A percentile compares a stretch with the other conserved stretches of the same genome.
Evolutionary conservation across 2,888 invertebrate species (phyloP).

Genomic region (Mechanitis messenoides): DNA sequence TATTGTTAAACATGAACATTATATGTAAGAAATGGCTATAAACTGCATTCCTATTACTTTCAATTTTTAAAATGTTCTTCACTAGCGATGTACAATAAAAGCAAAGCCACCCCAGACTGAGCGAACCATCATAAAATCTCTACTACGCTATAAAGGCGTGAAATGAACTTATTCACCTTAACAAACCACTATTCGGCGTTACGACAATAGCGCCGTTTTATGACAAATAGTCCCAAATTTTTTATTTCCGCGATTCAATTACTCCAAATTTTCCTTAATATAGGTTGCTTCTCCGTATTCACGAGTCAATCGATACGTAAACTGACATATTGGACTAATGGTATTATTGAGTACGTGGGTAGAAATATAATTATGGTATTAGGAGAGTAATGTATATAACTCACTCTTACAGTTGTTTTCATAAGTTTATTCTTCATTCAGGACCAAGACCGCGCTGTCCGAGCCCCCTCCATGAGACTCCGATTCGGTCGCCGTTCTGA

Average conservation of each 20-base stretch:
- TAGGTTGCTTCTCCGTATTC: neutral
- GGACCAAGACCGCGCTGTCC: constrained; percentile 80
- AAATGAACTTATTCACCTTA: constrained; percentile 61
- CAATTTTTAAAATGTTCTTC: neutral
- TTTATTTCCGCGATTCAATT: constrained; percentile 25
- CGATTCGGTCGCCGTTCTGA: constrained; percentile 86
- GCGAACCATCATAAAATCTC: constrained; percentile 45
- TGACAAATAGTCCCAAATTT: constrained; percentile 35
- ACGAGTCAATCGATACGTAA: no score
- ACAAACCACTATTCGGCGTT: constrained; percentile 64
- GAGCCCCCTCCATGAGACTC: constrained; percentile 85
- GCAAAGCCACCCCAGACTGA: constrained; percentile 8
- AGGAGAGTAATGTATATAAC: constrained; percentile 12
- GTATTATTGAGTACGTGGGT: constrained; percentile 23
- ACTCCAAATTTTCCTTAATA: constrained; percentile 5
- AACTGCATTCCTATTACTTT: constrained; percentile 5
- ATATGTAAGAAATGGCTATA: neutral
- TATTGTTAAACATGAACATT: no score
- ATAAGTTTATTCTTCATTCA: constrained; percentile 32
- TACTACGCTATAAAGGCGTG: constrained; percentile 56
- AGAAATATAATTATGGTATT: constrained; percentile 20
- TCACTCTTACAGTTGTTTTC: constrained; percentile 26
- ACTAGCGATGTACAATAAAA: neutral
- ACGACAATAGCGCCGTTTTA: constrained; percentile 53
- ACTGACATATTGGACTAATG: constrained; percentile 15